phyloP scores from a whole-genome alignment of 2,113 vertebrate species.

The Rostratula benghalensis region DNA sequence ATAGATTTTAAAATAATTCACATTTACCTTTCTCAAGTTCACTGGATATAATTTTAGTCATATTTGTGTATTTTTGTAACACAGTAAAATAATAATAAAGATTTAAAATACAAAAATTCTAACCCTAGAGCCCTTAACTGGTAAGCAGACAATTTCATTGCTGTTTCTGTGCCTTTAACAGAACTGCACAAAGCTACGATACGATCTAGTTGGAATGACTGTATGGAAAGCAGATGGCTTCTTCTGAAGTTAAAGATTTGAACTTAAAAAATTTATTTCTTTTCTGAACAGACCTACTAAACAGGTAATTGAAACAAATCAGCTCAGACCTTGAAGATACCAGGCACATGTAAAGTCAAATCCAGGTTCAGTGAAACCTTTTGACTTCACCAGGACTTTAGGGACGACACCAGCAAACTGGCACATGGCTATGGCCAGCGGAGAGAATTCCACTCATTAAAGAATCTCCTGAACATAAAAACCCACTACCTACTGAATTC shows the following conservation, averaged over 20 bases:
- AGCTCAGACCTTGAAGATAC: not conserved
- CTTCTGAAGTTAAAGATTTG: not conserved
- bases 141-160: not conserved
- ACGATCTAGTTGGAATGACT: fast-evolving
- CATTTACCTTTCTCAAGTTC: not conserved
- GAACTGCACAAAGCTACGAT: not conserved
- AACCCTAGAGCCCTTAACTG: not conserved
- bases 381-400: not conserved
- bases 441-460: not conserved
- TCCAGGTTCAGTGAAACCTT: not conserved
- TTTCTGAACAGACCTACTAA: not conserved
- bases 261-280: not conserved
- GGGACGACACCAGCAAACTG: not conserved
- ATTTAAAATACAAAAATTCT: not conserved
- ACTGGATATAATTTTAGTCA: not conserved
- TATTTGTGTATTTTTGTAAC: not conserved
- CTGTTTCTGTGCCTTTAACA: not conserved
- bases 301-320: not conserved
- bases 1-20: not conserved
- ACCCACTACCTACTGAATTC: not conserved
- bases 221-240: not conserved
- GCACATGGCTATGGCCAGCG: not conserved
- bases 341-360: not conserved
- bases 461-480: not conserved
- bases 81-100: not conserved